phyloP scores from a whole-genome alignment of 2,113 vertebrate genomes.

The Larimichthys polyactis region DNA sequence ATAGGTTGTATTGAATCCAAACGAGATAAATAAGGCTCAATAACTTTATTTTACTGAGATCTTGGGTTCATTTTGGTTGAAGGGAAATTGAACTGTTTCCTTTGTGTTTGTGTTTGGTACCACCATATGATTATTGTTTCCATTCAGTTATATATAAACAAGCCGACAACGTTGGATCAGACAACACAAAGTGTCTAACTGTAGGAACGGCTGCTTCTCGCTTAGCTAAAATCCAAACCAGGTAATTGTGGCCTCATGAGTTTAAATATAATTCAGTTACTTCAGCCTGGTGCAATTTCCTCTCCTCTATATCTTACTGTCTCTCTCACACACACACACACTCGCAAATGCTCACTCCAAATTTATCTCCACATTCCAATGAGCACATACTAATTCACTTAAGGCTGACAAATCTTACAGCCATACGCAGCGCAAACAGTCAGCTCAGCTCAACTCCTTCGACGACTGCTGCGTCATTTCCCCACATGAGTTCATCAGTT shows the following conservation, averaged over 20 bases:
- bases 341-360: slow-evolving; percentile 20
- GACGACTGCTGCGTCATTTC: slow-evolving; percentile 53
- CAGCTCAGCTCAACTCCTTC: slow-evolving; percentile 48
- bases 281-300: slow-evolving; percentile 52
- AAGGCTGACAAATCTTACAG: slow-evolving; percentile 62
- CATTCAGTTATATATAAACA: too few relatives aligned
- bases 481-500: slow-evolving; percentile 71
- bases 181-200: slow-evolving; percentile 13
- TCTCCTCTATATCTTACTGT: slow-evolving; percentile 38
- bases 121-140: too few relatives aligned
- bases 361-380: slow-evolving; percentile 60
- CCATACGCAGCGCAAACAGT: slow-evolving; percentile 42
- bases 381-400: slow-evolving; percentile 64
- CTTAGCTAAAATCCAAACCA: slow-evolving; percentile 31
- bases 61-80: too few relatives aligned
- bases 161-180: not conserved
- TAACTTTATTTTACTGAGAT: too few relatives aligned
- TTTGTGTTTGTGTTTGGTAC: too few relatives aligned
- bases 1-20: too few relatives aligned
- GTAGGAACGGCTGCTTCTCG: not conserved
- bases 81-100: too few relatives aligned
- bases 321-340: slow-evolving; percentile 2
- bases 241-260: slow-evolving; percentile 37
- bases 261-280: slow-evolving; percentile 47
- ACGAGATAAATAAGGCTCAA: too few relatives aligned